These are phyloP conservation scores for Chelmon rostratus DNA, from an alignment of 2,797 vertebrate genomes.

Conservation along the genomic window DNA sequence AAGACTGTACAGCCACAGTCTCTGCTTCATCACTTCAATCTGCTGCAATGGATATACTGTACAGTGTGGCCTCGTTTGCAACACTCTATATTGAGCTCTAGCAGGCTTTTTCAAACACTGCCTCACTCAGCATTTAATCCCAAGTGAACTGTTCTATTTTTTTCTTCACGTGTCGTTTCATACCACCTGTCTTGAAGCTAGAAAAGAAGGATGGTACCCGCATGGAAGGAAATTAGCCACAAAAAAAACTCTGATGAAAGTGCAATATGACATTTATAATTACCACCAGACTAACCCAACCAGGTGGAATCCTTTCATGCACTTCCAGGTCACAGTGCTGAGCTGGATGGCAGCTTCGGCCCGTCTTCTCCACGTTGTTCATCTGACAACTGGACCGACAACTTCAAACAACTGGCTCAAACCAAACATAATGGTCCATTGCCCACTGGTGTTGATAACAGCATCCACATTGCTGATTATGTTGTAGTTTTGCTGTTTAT, in stretches of 20 bases:
- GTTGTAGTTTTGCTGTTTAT: neutral
- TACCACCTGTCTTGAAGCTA: conserved; percentile 57
- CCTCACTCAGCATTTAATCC: conserved; percentile 76
- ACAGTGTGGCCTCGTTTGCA: conserved; percentile 75
- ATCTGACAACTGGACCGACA: conserved; percentile 39
- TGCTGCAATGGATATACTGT: conserved; percentile 34
- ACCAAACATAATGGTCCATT: neutral
- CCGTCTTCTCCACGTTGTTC: conserved; percentile 13
- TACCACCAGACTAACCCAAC: conserved; percentile 12
- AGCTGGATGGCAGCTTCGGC: conserved; percentile 36
- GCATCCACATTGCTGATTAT: neutral
- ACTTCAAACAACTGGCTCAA: conserved; percentile 45
- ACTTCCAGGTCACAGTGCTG: conserved; percentile 64
- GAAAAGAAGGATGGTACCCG: conserved; percentile 24
- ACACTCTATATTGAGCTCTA: conserved; percentile 69
- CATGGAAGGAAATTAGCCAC: conserved; percentile 21
- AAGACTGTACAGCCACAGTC: conserved; percentile 21
- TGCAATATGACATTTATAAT: conserved; percentile 43
- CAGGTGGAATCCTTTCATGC: conserved; percentile 54
- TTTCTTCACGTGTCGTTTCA: conserved; percentile 55
- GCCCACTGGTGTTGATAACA: conserved; percentile 5
- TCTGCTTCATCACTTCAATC: conserved; percentile 30
- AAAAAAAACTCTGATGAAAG: conserved; percentile 22
- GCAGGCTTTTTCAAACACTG: conserved; percentile 65
- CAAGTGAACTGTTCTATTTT: conserved; percentile 79